Conservation (phyloP, 2,888 invertebrate species). For the Synergus umbraculus region DNA sequence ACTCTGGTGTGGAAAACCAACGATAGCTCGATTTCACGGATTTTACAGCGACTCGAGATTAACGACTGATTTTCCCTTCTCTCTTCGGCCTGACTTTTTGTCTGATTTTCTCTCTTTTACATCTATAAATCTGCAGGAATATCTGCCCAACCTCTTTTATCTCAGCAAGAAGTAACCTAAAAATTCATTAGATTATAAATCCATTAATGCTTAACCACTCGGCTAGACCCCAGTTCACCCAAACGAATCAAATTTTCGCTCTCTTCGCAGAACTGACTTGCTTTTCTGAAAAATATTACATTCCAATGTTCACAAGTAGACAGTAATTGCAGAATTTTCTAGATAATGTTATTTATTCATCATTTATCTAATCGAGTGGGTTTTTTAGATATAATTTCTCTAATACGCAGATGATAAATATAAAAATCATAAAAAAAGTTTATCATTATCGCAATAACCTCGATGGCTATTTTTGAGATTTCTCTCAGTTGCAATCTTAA, state of each 20-base stretch:
- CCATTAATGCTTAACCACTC: conserved; percentile 73
- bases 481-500: neutral
- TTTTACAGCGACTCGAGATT: conserved; percentile 54
- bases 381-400: neutral
- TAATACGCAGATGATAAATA: neutral
- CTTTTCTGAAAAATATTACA: neutral
- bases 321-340: neutral
- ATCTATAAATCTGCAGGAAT: conserved; percentile 67
- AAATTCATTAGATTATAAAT: conserved; percentile 76
- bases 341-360: neutral
- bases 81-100: conserved; percentile 54
- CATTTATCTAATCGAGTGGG: neutral
- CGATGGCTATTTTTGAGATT: neutral
- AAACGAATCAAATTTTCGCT: conserved; percentile 39
- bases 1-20: conserved; percentile 45
- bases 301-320: neutral
- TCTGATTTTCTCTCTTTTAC: conserved; percentile 52
- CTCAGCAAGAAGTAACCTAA: conserved; percentile 68
- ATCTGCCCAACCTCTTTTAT: conserved; percentile 63
- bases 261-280: conserved; percentile 1
- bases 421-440: neutral
- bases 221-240: conserved; percentile 57
- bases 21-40: conserved; percentile 56
- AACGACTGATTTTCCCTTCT: conserved; percentile 61
- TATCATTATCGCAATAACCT: neutral